Evolutionary conservation across 2,888 invertebrate species (phyloP).

Genomic region (Abscondita cerata): DNA sequence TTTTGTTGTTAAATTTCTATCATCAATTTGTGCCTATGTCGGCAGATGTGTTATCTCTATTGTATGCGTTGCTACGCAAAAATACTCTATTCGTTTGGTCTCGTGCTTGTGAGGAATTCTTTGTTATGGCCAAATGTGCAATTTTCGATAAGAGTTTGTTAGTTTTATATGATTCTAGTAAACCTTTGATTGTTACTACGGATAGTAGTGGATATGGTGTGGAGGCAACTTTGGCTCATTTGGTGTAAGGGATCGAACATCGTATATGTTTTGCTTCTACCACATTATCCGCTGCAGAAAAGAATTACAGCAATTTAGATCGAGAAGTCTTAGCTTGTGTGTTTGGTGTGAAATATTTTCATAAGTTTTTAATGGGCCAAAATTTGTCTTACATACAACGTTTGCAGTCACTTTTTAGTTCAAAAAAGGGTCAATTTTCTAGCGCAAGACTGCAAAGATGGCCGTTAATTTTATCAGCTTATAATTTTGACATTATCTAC

Average conservation of each 20-base stretch:
- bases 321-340: too few species aligned
- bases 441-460: not conserved
- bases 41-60: too few species aligned
- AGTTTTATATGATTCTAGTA: too few species aligned
- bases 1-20: too few species aligned
- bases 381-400: not conserved
- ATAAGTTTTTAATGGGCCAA: not conserved
- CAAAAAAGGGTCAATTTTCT: not conserved
- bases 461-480: not conserved
- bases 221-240: too few species aligned
- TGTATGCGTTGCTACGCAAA: not conserved
- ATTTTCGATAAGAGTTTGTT: not conserved
- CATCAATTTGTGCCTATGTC: too few species aligned
- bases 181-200: too few species aligned
- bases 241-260: too few species aligned
- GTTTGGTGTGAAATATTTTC: not conserved
- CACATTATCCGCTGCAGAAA: too few species aligned
- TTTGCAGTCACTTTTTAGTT: not conserved
- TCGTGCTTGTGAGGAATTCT: not conserved
- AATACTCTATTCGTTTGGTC: not conserved
- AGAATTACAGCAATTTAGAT: too few species aligned
- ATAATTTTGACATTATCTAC: not conserved
- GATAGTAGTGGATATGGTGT: too few species aligned
- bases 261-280: too few species aligned
- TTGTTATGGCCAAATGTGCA: not conserved